Percentiles rank a stretch among this genome's conserved stretches.
phyloP scores from a whole-genome alignment of 2,113 vertebrate genomes.

The Leucoraja erinaceus region DNA sequence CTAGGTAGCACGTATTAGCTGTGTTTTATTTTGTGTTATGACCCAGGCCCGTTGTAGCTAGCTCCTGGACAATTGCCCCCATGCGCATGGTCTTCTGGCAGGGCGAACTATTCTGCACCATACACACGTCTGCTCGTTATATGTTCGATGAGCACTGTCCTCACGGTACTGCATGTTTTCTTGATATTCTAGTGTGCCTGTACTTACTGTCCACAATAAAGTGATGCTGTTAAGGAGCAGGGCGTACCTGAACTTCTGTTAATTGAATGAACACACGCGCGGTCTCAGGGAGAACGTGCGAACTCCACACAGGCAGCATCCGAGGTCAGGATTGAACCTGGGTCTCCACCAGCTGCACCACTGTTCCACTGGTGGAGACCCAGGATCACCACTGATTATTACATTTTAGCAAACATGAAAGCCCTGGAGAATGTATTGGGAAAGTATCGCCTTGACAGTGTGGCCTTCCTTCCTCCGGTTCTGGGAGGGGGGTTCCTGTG shows the following conservation, averaged over 20 bases:
- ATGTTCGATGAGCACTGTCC: not conserved
- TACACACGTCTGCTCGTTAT: not conserved
- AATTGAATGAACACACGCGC: not conserved
- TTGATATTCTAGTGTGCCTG: not conserved
- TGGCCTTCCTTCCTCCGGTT: no score
- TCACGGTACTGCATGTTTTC: not conserved
- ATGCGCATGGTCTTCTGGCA: not conserved
- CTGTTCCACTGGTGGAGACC: no score
- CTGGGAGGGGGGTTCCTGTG: no score
- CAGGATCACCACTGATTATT: no score
- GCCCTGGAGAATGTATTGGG: no score
- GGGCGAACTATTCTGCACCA: not conserved
- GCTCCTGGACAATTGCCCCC: not conserved
- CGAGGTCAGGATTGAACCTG: no score
- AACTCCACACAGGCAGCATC: no score
- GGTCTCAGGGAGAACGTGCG: no score
- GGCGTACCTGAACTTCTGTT: not conserved
- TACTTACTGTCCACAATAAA: not conserved
- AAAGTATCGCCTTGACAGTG: no score
- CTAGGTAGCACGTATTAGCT: not conserved
- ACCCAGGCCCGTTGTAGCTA: not conserved
- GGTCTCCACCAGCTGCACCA: no score
- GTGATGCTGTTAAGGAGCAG: not conserved
- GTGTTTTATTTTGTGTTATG: not conserved
- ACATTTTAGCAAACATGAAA: no score